A percentile compares a stretch with the other conserved stretches of the same genome.
Conservation (phyloP, 53 echinoderm and acorn worm species). For the Mesocentrotus franciscanus region DNA sequence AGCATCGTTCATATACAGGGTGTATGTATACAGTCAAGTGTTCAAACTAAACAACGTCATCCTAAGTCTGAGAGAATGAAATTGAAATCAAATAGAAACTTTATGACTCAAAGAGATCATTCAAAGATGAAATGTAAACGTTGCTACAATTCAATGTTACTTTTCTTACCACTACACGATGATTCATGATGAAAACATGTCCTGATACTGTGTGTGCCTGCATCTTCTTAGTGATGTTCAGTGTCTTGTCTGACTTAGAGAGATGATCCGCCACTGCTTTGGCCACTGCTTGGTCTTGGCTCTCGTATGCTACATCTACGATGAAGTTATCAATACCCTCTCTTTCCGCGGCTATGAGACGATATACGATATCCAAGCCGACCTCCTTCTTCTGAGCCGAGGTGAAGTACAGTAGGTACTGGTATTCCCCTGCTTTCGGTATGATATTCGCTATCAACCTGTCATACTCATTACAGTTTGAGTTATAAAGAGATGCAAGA, state of each 20-base stretch:
- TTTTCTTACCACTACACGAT: too few relatives aligned
- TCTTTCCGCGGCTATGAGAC: neutral
- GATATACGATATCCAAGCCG: neutral
- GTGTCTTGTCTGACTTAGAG: neutral
- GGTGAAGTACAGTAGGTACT: neutral
- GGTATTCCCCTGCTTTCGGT: neutral
- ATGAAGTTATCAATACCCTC: neutral
- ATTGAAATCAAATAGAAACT: too few relatives aligned
- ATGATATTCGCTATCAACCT: neutral
- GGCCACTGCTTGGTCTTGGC: too few relatives aligned
- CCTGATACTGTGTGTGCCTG: neutral
- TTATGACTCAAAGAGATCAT: too few relatives aligned
- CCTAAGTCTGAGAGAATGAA: too few relatives aligned
- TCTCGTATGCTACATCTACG: too few relatives aligned
- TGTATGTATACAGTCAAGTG: too few relatives aligned
- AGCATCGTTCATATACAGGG: too few relatives aligned
- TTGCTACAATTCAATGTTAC: too few relatives aligned
- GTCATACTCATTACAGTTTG: neutral
- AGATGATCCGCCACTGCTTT: neutral
- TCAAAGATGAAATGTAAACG: too few relatives aligned
- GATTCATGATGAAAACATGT: neutral
- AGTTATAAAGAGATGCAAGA: neutral
- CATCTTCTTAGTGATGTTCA: neutral
- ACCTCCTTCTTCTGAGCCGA: neutral
- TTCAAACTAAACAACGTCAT: too few relatives aligned